Conservation (phyloP, 1,140 invertebrate species). For the Teleogryllus occipitalis region DNA sequence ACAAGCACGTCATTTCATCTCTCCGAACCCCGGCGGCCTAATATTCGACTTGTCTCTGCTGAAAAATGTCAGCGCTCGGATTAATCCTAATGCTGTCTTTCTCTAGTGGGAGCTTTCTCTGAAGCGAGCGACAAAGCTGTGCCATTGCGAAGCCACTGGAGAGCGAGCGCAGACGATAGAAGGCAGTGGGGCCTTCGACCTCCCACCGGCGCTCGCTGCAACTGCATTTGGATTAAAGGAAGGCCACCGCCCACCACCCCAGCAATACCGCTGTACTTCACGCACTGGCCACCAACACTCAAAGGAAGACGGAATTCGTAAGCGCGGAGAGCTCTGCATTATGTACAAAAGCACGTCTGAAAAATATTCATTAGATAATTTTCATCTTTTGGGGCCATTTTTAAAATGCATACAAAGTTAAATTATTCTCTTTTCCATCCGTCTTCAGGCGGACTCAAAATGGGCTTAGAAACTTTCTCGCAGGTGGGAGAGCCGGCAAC, state of each 20-base stretch:
- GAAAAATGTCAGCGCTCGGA: not conserved
- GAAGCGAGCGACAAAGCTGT: not conserved
- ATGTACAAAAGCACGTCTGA: not conserved
- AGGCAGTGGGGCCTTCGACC: no score
- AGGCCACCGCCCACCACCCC: no score
- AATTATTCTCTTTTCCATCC: not conserved
- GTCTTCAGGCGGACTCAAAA: not conserved
- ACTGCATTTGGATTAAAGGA: no score
- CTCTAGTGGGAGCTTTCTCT: not conserved
- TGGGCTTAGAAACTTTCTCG: not conserved
- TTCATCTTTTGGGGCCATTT: not conserved
- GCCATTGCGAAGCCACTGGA: no score
- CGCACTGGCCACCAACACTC: not conserved
- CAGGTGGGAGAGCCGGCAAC: not conserved
- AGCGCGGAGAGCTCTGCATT: not conserved
- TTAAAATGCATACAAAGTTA: not conserved
- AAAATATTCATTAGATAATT: conserved; percentile 2
- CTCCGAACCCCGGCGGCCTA: not conserved
- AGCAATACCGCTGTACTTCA: not conserved
- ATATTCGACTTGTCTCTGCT: not conserved
- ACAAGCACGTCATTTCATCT: not conserved
- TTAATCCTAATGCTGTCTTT: not conserved
- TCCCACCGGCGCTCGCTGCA: no score
- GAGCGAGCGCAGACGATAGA: no score
- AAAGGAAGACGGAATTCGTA: not conserved